Conservation (phyloP, 2,888 invertebrate species). For the Scaptomyza reducta region DNA sequence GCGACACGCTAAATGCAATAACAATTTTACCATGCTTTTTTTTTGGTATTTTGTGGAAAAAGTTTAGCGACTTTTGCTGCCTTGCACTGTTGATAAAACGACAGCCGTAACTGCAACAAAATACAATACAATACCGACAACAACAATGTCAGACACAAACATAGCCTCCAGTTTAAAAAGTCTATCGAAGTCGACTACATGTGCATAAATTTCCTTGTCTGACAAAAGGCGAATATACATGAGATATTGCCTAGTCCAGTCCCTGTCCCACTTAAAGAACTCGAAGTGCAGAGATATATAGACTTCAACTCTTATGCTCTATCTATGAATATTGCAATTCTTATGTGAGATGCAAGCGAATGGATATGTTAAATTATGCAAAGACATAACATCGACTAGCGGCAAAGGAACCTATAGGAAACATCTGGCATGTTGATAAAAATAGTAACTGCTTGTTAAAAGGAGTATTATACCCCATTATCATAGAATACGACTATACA, state of each 20-base stretch:
- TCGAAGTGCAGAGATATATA: slow-evolving; percentile 2
- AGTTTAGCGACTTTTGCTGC: slow-evolving; percentile 66
- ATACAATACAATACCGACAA: slow-evolving; percentile 18
- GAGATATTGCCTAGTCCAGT: slow-evolving; percentile 60
- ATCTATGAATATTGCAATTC: slow-evolving; percentile 43
- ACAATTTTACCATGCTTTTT: slow-evolving; percentile 46
- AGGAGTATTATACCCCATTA: not conserved
- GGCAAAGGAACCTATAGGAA: not conserved
- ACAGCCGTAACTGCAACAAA: slow-evolving; percentile 42
- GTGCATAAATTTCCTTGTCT: slow-evolving; percentile 68
- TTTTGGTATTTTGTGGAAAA: slow-evolving; percentile 42
- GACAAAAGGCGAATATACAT: slow-evolving; percentile 67
- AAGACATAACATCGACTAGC: slow-evolving; percentile 24
- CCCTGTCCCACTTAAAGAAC: not conserved
- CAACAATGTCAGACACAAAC: slow-evolving; percentile 19
- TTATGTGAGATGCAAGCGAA: slow-evolving; percentile 32
- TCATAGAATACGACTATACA: no score
- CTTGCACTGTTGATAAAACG: slow-evolving; percentile 47
- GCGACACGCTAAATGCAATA: slow-evolving; percentile 77
- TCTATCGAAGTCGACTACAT: slow-evolving; percentile 58
- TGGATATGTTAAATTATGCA: slow-evolving; percentile 42
- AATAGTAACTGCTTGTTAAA: not conserved
- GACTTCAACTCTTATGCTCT: slow-evolving; percentile 2
- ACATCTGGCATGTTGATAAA: not conserved
- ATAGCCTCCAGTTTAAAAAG: slow-evolving; percentile 48